Evolutionary conservation across 2,113 vertebrate species (phyloP), one percentile per base, ranked within the genome.

Genomic region (Zosterops lateralis): DNA sequence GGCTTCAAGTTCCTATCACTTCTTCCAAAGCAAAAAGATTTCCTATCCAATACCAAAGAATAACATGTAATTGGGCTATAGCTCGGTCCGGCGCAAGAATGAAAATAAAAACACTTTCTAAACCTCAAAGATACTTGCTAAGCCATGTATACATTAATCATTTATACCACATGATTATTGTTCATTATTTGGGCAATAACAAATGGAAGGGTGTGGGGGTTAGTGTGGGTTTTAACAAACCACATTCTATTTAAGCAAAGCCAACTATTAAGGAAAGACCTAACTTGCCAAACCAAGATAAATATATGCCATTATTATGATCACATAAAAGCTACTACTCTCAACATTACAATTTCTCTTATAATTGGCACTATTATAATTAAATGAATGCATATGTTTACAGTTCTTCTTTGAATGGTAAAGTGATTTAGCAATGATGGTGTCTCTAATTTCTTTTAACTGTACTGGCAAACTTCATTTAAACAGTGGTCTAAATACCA

Each of bases 211-310:
- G 98, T 97, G 97, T 98, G 97, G 97, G 97, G 95, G 97, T 97
- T 98, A 97, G 97, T 98, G 98, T 97, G 98, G 98, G 97, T 98
- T 98, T 98, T 96, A 97, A 95, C 97, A 98, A 98, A 98, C 98
- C 97, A 97, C 98, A 98, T 96, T 98, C 98, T 98, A 98, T 98
- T 98, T 98, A 98, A 98, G 97, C 98, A 98, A 98, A 98, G 98
- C 98, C 98, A 98, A 98, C 97, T 97, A 98, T 98, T 98, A 98
- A 98, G 98, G 97, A 98, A 97, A 98, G 96, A 97, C 95, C 97
- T 95, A 98, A 98, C 97, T 98, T 98, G 98, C 98, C 98, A 98
- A 98, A 98, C 98, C 98, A 98, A 98, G 98, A 98, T 98, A 98
- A 98, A 98, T 98, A 98, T 98, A 98, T 96, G 97, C 98, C 98